Percentiles rank a stretch among this genome's conserved stretches.
These are phyloP conservation scores for Scyliorhinus canicula DNA, from an alignment of 2,797 vertebrate genomes.

Conservation along the genomic window DNA sequence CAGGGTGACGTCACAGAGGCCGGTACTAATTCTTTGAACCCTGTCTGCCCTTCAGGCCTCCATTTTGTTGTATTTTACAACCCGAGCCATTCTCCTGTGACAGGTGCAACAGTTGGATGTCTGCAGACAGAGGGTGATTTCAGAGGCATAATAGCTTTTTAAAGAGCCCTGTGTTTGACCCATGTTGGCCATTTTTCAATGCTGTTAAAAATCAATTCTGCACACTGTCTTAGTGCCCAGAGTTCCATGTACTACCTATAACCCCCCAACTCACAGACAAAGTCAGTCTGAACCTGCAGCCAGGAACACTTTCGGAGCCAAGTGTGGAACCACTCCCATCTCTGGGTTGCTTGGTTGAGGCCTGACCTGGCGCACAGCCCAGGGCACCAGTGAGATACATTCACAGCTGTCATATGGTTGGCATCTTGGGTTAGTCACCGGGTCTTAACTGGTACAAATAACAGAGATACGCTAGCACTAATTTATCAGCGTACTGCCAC, in stretches of 20 bases:
- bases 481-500: background rate
- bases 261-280: background rate
- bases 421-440: background rate
- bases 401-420: background rate
- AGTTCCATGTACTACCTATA: background rate
- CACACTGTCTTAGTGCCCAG: background rate
- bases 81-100: constrained; percentile 66
- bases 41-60: background rate
- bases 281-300: background rate
- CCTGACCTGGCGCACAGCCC: background rate
- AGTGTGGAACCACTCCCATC: background rate
- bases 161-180: constrained; percentile 59
- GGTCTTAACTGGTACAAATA: background rate
- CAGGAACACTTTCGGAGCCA: background rate
- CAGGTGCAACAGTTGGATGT: constrained; percentile 69
- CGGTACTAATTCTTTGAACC: background rate
- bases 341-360: background rate
- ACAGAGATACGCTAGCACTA: background rate
- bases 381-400: background rate
- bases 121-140: constrained; percentile 41
- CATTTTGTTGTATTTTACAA: constrained; percentile 63
- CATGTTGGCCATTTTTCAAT: constrained; percentile 26
- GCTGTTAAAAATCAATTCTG: constrained; percentile 16
- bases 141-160: constrained; percentile 63
- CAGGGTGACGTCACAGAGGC: constrained; percentile 1